phyloP scores from a whole-genome alignment of 2,797 vertebrate species.

The Odontamblyopus rebecca region DNA sequence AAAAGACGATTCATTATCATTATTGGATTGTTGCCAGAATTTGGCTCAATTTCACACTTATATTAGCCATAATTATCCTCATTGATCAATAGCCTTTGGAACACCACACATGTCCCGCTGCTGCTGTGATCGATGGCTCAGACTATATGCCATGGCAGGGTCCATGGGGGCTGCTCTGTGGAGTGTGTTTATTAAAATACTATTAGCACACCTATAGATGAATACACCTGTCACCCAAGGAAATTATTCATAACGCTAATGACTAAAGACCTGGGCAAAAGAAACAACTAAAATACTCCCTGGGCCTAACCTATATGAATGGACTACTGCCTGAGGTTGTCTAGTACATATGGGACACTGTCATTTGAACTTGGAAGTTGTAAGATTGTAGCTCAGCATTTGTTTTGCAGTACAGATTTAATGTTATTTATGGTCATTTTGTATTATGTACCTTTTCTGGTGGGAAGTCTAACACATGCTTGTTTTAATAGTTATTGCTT shows the following conservation, averaged over 20 bases:
- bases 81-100: neutral
- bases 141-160: neutral
- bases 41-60: neutral
- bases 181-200: slow-evolving; percentile 11
- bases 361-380: neutral
- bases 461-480: neutral
- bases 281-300: neutral
- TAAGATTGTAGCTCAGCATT: too few relatives aligned
- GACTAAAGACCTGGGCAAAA: too few relatives aligned
- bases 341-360: neutral
- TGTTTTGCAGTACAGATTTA: neutral
- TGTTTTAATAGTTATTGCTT: too few relatives aligned
- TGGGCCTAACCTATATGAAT: neutral
- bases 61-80: neutral
- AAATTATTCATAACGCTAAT: slow-evolving; percentile 7
- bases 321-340: neutral
- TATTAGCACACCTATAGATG: slow-evolving; percentile 4
- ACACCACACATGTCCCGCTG: slow-evolving; percentile 7
- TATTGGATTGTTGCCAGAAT: neutral
- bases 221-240: neutral
- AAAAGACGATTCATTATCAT: neutral
- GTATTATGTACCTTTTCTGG: neutral
- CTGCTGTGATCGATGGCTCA: slow-evolving; percentile 14
- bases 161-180: slow-evolving; percentile 3
- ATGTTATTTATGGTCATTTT: neutral